phyloP scores from a whole-genome alignment of 2,888 invertebrate genomes.

The Ormyrus rosae region DNA sequence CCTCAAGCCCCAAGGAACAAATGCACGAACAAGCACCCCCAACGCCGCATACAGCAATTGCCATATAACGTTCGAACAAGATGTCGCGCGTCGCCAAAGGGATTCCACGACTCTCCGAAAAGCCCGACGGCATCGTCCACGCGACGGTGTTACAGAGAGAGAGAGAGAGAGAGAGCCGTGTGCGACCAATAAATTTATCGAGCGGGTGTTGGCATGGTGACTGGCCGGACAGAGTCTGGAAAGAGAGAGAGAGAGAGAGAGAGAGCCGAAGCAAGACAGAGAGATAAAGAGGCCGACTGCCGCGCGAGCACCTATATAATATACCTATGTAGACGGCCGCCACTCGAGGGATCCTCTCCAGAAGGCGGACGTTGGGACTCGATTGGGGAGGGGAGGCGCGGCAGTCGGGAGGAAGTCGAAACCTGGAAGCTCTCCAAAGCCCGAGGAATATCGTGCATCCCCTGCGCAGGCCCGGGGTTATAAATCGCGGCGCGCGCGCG shows the following conservation, averaged over 20 bases:
- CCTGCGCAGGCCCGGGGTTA: too few species aligned
- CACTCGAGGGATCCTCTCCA: slow-evolving; percentile 18
- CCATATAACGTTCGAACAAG: too few species aligned
- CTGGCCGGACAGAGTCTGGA: slow-evolving; percentile 69
- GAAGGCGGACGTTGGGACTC: slow-evolving; percentile 2
- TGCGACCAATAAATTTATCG: slow-evolving; percentile 76
- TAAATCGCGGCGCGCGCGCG: background rate
- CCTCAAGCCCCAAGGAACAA: too few species aligned
- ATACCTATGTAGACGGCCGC: background rate
- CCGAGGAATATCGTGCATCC: too few species aligned
- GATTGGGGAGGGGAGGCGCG: background rate
- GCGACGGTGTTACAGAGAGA: too few species aligned
- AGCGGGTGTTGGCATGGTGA: slow-evolving; percentile 76
- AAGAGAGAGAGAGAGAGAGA: background rate
- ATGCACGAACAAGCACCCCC: too few species aligned
- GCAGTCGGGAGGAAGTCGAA: background rate
- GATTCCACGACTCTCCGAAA: too few species aligned
- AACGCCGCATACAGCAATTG: too few species aligned
- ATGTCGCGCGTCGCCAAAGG: too few species aligned
- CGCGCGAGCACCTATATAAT: background rate
- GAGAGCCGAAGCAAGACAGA: slow-evolving; percentile 51
- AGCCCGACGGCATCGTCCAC: too few species aligned
- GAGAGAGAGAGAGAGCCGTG: too few species aligned
- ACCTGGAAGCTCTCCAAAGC: background rate
- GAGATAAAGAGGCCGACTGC: background rate